These are phyloP conservation scores for Cololabis saira DNA, from an alignment of 2,113 vertebrate genomes.

Conservation along the genomic window DNA sequence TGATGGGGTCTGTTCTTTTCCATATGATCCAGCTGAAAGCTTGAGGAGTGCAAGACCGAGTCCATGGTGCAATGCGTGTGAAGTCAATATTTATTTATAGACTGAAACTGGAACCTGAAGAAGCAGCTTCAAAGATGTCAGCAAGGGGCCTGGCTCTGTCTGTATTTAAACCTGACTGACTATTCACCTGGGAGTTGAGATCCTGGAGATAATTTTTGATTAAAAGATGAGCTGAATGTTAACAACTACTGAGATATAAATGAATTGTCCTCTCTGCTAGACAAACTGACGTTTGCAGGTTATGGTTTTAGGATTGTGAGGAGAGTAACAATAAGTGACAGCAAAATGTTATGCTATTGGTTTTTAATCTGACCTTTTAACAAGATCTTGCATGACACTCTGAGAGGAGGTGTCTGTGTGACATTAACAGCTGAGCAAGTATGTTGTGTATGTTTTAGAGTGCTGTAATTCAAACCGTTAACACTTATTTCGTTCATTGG, in stretches of 20 bases:
- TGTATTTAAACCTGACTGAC: constrained; percentile 48
- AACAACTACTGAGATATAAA: neutral
- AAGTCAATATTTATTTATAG: constrained; percentile 77
- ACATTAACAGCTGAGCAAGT: neutral
- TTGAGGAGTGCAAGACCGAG: constrained; percentile 33
- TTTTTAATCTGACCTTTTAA: constrained; percentile 29
- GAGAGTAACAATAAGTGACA: neutral
- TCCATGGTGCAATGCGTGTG: constrained; percentile 22
- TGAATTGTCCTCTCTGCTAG: neutral
- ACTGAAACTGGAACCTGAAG: constrained; percentile 75
- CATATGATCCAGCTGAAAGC: constrained; percentile 48
- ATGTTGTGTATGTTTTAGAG: neutral
- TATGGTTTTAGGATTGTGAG: neutral
- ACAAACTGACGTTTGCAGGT: constrained; percentile 13
- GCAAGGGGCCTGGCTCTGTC: constrained; percentile 45
- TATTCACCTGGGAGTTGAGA: constrained; percentile 39
- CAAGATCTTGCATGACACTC: neutral
- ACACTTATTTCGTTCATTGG: too few relatives aligned
- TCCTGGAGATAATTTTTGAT: constrained; percentile 2
- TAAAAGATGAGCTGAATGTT: constrained; percentile 6
- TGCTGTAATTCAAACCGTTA: neutral
- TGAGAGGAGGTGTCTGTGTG: constrained; percentile 4
- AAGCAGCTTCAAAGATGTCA: constrained; percentile 67
- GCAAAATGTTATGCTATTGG: neutral
- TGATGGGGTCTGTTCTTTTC: constrained; percentile 30